A percentile compares a stretch with the other conserved stretches of the same genome.
phyloP scores from a whole-genome alignment of 2,888 invertebrate species.

The Chalcis sispes region DNA sequence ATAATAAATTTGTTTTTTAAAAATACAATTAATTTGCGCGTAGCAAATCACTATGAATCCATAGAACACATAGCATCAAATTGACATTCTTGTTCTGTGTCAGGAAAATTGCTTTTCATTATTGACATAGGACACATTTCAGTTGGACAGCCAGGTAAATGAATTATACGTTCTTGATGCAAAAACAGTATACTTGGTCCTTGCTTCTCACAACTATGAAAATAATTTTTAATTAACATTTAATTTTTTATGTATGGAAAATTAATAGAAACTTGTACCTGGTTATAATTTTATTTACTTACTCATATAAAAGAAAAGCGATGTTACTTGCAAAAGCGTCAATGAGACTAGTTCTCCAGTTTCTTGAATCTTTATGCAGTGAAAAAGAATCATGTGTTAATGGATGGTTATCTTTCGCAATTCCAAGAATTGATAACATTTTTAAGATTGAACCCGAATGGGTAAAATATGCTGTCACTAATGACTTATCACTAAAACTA shows the following conservation, averaged over 20 bases:
- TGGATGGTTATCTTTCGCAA: slow-evolving; percentile 82
- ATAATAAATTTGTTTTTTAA: background rate
- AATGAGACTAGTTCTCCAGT: slow-evolving; percentile 79
- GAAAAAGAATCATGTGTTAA: slow-evolving; percentile 79
- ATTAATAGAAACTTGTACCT: background rate
- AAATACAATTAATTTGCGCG: background rate
- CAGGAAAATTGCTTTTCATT: slow-evolving; percentile 79
- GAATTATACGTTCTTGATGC: slow-evolving; percentile 85
- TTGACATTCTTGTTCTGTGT: slow-evolving; percentile 82
- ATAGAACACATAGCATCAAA: slow-evolving; percentile 80
- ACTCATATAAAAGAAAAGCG: slow-evolving; percentile 86
- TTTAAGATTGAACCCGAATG: slow-evolving; percentile 91
- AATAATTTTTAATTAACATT: slow-evolving; percentile 30
- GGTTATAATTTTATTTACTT: slow-evolving; percentile 68
- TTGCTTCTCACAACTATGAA: slow-evolving; percentile 78
- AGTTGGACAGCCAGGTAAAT: slow-evolving; percentile 82
- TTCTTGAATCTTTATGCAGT: slow-evolving; percentile 75
- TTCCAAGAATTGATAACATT: slow-evolving; percentile 83
- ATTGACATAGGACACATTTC: slow-evolving; percentile 80
- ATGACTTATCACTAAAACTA: slow-evolving; percentile 69
- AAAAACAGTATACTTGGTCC: slow-evolving; percentile 79
- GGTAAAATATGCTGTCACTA: slow-evolving; percentile 84
- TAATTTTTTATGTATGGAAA: background rate
- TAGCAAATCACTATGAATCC: slow-evolving; percentile 44
- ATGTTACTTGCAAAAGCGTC: slow-evolving; percentile 89